A percentile compares a stretch with the other conserved stretches of the same genome.
Evolutionary conservation across 2,888 invertebrate species (phyloP).

Genomic region (Hemaris fuciformis): DNA sequence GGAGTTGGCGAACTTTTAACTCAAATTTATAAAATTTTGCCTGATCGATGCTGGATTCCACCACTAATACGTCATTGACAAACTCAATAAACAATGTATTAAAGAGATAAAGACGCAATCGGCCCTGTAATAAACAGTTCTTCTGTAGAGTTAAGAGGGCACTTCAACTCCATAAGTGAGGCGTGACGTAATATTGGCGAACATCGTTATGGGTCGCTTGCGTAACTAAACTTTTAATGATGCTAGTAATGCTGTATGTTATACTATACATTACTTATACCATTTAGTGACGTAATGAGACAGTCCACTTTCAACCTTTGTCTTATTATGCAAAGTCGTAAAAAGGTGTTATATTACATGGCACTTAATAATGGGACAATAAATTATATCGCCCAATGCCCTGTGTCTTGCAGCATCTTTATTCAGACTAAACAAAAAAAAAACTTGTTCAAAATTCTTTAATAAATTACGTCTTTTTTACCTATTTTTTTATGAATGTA

Average conservation of each 20-base stretch:
- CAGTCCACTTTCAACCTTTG: not conserved
- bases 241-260: not conserved
- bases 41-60: no score
- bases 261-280: not conserved
- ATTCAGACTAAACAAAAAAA: no score
- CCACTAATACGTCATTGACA: no score
- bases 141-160: not conserved
- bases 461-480: no score
- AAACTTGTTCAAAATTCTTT: no score
- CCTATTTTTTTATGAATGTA: no score
- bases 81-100: not conserved
- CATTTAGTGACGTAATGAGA: not conserved
- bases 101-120: not conserved
- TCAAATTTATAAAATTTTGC: no score
- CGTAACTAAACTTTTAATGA: slow-evolving; percentile 4
- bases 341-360: not conserved
- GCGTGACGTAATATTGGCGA: not conserved
- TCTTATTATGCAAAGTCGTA: not conserved
- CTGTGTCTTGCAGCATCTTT: no score
- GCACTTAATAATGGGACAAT: not conserved
- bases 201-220: not conserved
- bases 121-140: not conserved
- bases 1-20: no score
- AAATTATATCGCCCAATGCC: no score
- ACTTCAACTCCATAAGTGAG: not conserved